Evolutionary conservation across 2,888 invertebrate species (phyloP).

Genomic region (Rhodophaea formosa): DNA sequence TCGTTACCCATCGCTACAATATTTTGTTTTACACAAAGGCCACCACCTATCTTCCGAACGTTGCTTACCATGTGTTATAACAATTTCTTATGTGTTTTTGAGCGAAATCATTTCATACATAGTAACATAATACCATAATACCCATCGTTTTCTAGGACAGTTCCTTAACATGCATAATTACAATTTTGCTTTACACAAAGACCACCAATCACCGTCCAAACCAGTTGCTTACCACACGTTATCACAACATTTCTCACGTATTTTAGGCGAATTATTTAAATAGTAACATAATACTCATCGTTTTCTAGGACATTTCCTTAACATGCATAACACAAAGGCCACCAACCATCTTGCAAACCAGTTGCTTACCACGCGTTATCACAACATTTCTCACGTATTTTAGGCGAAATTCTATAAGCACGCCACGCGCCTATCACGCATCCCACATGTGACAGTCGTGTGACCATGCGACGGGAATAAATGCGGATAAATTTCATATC

Average conservation of each 20-base stretch:
- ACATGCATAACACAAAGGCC: too few relatives aligned
- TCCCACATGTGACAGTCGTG: background rate
- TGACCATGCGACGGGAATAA: background rate
- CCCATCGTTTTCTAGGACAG: background rate
- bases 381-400: background rate
- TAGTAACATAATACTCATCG: too few relatives aligned
- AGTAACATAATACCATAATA: too few relatives aligned
- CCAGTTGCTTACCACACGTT: too few relatives aligned
- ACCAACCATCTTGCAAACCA: background rate
- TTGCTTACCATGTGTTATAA: background rate
- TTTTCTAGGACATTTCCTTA: too few relatives aligned
- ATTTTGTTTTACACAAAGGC: background rate
- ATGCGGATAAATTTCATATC: background rate
- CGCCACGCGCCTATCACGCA: slow-evolving; percentile 2
- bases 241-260: too few relatives aligned
- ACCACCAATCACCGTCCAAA: too few relatives aligned
- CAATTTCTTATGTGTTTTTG: background rate
- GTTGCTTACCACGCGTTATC: slow-evolving; percentile 1
- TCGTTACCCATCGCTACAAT: background rate
- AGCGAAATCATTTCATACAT: too few relatives aligned
- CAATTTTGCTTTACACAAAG: background rate
- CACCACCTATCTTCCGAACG: background rate
- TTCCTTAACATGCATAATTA: background rate
- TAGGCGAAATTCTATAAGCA: background rate
- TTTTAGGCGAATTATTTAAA: too few relatives aligned